A percentile compares a stretch with the other conserved stretches of the same genome.
Evolutionary conservation across 2,113 vertebrate species (phyloP).

Genomic region (Myocastor coypus): DNA sequence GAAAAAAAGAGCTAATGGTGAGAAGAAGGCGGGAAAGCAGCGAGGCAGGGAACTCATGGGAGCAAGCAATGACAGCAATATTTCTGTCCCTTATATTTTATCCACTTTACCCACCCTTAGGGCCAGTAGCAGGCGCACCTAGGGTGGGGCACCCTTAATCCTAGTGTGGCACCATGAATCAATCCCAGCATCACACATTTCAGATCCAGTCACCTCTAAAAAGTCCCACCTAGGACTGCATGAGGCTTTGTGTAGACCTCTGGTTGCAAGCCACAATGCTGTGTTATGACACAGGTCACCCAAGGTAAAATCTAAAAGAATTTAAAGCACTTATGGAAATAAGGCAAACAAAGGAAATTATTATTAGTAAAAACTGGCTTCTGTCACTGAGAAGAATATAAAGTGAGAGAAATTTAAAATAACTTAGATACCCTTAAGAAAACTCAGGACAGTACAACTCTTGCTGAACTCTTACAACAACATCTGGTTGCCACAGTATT

Average conservation of each 20-base stretch:
- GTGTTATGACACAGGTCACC: not conserved
- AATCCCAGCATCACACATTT: not conserved
- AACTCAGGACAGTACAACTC: not conserved
- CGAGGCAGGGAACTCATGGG: too few species aligned
- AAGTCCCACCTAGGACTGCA: not conserved
- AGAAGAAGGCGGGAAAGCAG: not conserved
- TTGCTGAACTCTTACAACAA: slow-evolving; percentile 10
- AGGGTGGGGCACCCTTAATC: not conserved
- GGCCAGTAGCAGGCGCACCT: not conserved
- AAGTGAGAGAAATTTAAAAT: slow-evolving; percentile 40
- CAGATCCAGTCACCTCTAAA: not conserved
- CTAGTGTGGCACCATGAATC: not conserved
- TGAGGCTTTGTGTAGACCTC: not conserved
- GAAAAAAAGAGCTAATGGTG: not conserved
- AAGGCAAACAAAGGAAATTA: not conserved
- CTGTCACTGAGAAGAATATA: not conserved
- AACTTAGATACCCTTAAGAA: slow-evolving; percentile 43
- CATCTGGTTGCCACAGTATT: slow-evolving; percentile 32
- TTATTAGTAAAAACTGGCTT: not conserved
- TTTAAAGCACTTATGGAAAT: not conserved
- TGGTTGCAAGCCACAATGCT: not conserved
- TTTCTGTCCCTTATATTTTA: not conserved
- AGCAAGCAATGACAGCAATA: not conserved
- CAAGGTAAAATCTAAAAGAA: slow-evolving; percentile 44
- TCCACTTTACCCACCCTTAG: not conserved